phyloP scores from a whole-genome alignment of 2,113 vertebrate species.

The Psophia crepitans region DNA sequence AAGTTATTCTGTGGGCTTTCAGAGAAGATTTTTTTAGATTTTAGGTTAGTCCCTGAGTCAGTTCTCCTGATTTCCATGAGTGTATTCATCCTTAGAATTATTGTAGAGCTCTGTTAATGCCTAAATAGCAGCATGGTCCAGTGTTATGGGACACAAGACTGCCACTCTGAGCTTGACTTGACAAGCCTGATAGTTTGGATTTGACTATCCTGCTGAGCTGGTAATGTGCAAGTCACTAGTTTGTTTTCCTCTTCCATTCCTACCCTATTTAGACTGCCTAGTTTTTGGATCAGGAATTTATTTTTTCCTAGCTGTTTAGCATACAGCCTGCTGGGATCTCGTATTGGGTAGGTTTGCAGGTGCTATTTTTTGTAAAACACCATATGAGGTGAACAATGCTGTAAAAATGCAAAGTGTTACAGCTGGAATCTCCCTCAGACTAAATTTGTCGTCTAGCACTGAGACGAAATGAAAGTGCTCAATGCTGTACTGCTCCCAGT shows the following conservation, averaged over 20 bases:
- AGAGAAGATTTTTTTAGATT: background rate
- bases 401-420: background rate
- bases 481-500: background rate
- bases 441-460: background rate
- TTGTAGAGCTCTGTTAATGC: background rate
- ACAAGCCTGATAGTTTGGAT: background rate
- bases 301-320: background rate
- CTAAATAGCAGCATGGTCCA: background rate
- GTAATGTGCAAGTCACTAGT: background rate
- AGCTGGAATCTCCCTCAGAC: background rate
- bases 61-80: background rate
- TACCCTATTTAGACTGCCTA: background rate
- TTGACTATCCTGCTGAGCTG: background rate
- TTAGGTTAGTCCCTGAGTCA: background rate
- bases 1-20: background rate
- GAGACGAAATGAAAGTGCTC: background rate
- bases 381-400: background rate
- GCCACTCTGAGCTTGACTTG: background rate
- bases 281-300: background rate
- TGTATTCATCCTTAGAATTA: background rate
- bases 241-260: background rate
- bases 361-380: background rate
- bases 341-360: background rate
- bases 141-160: accelerated
- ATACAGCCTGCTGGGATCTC: background rate